Conservation (phyloP, 2,113 vertebrate species). For the Thalassoma bifasciatum region DNA sequence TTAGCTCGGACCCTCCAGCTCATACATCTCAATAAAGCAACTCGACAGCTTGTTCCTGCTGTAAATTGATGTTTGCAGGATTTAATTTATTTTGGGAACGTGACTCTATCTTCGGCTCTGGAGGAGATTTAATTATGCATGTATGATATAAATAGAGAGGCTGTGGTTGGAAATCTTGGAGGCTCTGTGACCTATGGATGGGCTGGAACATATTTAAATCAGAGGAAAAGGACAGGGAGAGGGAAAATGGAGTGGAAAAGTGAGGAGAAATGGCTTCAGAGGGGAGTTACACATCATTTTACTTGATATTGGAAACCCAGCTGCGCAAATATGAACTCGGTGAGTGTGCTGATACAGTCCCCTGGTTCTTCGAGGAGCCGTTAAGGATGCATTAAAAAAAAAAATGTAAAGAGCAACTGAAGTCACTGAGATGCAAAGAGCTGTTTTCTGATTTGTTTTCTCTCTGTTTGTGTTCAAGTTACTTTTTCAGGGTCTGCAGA, state of each 20-base stretch:
- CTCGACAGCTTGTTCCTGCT: conserved; percentile 45
- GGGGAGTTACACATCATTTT: conserved; percentile 5
- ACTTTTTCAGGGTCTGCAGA: background rate
- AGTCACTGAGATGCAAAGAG: background rate
- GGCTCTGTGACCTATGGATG: conserved; percentile 31
- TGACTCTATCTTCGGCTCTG: conserved; percentile 23
- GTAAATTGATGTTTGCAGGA: conserved; percentile 51
- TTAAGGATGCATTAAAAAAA: background rate
- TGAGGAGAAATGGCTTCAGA: background rate
- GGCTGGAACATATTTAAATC: conserved; percentile 19
- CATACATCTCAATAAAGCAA: conserved; percentile 66
- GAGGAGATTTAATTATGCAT: conserved; percentile 56
- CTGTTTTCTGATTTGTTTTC: background rate
- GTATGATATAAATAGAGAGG: conserved; percentile 37
- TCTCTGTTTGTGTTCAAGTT: background rate
- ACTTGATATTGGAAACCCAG: background rate
- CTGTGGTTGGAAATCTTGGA: background rate
- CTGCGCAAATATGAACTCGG: background rate
- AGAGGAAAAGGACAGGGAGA: background rate
- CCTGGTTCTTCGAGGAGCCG: background rate
- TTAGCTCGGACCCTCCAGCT: conserved; percentile 41
- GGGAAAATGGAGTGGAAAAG: background rate
- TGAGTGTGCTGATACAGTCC: background rate
- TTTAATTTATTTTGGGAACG: conserved; percentile 47
- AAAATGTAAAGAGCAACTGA: background rate